Base-by-base conservation (phyloP, 2,797 vertebrate species). In the Cyclopterus lumpus region DNA sequence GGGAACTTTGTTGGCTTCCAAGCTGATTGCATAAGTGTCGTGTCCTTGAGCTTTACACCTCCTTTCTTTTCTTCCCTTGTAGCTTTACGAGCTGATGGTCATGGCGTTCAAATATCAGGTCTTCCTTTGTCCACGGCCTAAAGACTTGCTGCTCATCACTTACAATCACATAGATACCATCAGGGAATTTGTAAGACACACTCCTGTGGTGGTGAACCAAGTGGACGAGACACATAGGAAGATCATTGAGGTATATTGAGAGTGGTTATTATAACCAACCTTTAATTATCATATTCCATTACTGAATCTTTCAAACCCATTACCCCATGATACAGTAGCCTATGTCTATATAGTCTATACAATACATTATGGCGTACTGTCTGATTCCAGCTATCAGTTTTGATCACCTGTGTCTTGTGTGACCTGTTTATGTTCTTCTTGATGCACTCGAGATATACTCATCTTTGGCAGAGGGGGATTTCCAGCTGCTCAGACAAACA, bases 51-150 rank as follows among this genome's bases (percentile, higher is more conserved):
- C 14, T 8, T 53, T 3, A 40, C 2, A 14, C 24, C 0, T 70
- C 49, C 12, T 54, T 2, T 65, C 64, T 78, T 80, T 1, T 57
- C 70, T 63, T 24, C 87, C 49, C 48, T 16, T 89, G 44, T 79
- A 99, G 98, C 95, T 99, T 9, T 99, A 98, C 20, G 97, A 99
- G 76, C 93, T 99, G 81, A 97, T 97, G 96, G 94, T 96, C 0
- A 99, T 99, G 98, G 96, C 96, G 11, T 97, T 99, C 92, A 99
- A 99, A 81, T 96, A 98, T 74, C 98, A 99, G 92, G 93, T 99
- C 18, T 80, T 97, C 70, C 93, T 97, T 30, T 98, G 97, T 87
- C 96, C 97, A 40, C 95, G 96, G 8, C 97, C 97, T 44, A 97
- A 91, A 82, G 97, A 99, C 86, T 80, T 99, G 57, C 90, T 99